Evolutionary conservation across 2,797 vertebrate species (phyloP), one percentile per base, ranked within the genome.

Genomic region (Sebastes hubbsi): DNA sequence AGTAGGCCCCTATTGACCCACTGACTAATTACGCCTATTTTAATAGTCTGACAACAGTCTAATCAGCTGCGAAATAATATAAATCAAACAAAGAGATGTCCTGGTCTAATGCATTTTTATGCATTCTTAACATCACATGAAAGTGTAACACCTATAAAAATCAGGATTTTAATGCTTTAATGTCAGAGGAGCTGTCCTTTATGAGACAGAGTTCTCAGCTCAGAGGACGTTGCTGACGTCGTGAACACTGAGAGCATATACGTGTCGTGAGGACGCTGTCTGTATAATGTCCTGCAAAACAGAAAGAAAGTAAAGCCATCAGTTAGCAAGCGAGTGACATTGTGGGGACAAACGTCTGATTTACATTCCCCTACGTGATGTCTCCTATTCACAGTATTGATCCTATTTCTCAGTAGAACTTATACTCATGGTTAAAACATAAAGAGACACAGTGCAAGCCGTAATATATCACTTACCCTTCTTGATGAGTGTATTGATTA

Each of bases 401-500:
- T 91, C 61, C 30, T 20, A 4, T 72, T 61, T 67, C 58, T 78
- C 56, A 22, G 20, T 42, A 73, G 42, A 32, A 42, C 27, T 66
- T 62, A 68, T 79, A 71, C 56, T 66, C 64, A 68, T 79, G 77
- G 54, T 69, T 87, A 63, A 88, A 69, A 83, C 54, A 86, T 72
- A 70, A 65, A 83, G n/a, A 56, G 1, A 64, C 52, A 63, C 55
- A 72, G 4, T 8, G 4, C 18, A 63, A 29, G 32, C 56, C 59
- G 69, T 56, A 72, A 80, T 16, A 70, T 25, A 86, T 82, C 68
- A 9, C 73, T 42, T 65, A 52, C 7, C 56, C 75, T 16, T 54
- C 22, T 75, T 86, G 72, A 89, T 83, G 72, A 86, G 38, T 62
- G 77, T 81, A 87, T 89, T 89, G 81, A 92, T 89, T 82, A 83